Evolutionary conservation across 2,888 invertebrate species (phyloP), one percentile per base, ranked within the genome.

Genomic region (Eupithecia subumbrata): DNA sequence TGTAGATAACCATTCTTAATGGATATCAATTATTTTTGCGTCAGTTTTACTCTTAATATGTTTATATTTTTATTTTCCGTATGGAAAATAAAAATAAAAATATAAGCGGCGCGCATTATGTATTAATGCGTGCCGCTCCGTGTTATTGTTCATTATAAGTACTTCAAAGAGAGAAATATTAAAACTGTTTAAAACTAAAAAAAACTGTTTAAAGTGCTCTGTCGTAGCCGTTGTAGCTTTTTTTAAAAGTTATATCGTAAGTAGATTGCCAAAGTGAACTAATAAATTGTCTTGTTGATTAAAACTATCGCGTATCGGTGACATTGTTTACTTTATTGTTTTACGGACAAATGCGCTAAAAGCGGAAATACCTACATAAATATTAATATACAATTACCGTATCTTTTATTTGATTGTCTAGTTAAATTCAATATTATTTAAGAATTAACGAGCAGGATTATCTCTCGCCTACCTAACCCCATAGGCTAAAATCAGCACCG

Each of bases 1-100:
- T 86, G 87, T 87, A 86, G 76, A 82, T 69, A 75, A 84, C 76
- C 11, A 63, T 63, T 37, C 63, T 16, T 63, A 12, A 12, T 22
- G 12, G 25, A 48, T 72, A 37, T 60, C 52, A 14, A 22, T 60
- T 40, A 18, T n/a, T 43, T 22, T 30, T 12, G 18, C 37, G 25
- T 64, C 63, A n/a, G 43, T 14, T 68, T n/a, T 37, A 22, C n/a
- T 56, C 45, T 5, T 40, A n/a, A 9, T 64, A 34, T 18, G 37
- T 60, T 25, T 56, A 56, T 56, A 25, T 56, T 14, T 60, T 60
- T 4, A 60, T 60, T 60, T 22, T 22, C n/a, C n/a, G n/a, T n/a
- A n/a, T n/a, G n/a, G n/a, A n/a, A n/a, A n/a, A n/a, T n/a, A n/a
- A n/a, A n/a, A n/a, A n/a, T n/a, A n/a, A n/a, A n/a, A n/a, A n/a